phyloP scores from a whole-genome alignment of 2,113 vertebrate genomes.

The Daubentonia madagascariensis region DNA sequence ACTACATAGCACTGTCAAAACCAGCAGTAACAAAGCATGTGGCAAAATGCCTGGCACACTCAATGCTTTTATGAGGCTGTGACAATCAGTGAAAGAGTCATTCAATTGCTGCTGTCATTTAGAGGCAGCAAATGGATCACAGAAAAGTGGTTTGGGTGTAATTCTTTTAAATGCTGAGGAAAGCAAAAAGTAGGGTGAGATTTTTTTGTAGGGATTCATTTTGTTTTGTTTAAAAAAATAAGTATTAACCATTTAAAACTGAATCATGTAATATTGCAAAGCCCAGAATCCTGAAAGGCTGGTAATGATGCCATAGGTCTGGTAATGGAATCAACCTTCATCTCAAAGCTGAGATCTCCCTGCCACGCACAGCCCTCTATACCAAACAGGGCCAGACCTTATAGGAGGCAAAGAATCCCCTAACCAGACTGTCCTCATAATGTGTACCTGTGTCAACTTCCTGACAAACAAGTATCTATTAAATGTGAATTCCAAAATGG shows the following conservation, averaged over 20 bases:
- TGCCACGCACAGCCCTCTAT: constrained; percentile 86
- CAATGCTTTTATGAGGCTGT: neutral
- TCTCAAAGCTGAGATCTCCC: constrained; percentile 91
- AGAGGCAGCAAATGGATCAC: constrained; percentile 64
- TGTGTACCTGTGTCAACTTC: constrained; percentile 88
- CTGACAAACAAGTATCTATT: constrained; percentile 89
- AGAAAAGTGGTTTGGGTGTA: constrained; percentile 68
- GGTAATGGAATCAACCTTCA: constrained; percentile 86
- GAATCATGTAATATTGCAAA: constrained; percentile 18
- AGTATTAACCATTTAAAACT: neutral
- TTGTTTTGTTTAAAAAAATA: neutral
- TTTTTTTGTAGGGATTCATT: neutral
- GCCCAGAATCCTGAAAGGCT: neutral
- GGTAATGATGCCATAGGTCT: constrained; percentile 86
- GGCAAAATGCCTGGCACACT: neutral
- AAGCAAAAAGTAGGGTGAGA: constrained; percentile 44
- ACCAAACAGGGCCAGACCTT: constrained; percentile 91
- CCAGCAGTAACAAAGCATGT: neutral
- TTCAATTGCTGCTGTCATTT: constrained; percentile 53
- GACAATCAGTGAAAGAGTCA: neutral
- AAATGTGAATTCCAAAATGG: constrained; percentile 79
- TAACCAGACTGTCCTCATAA: constrained; percentile 91
- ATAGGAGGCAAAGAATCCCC: constrained; percentile 91
- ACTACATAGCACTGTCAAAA: fast-evolving
- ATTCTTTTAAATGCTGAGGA: constrained; percentile 75